Percentiles rank a stretch among this genome's conserved stretches.
phyloP scores from a whole-genome alignment of 1,140 invertebrate genomes.

The Drosophila carrolli region DNA sequence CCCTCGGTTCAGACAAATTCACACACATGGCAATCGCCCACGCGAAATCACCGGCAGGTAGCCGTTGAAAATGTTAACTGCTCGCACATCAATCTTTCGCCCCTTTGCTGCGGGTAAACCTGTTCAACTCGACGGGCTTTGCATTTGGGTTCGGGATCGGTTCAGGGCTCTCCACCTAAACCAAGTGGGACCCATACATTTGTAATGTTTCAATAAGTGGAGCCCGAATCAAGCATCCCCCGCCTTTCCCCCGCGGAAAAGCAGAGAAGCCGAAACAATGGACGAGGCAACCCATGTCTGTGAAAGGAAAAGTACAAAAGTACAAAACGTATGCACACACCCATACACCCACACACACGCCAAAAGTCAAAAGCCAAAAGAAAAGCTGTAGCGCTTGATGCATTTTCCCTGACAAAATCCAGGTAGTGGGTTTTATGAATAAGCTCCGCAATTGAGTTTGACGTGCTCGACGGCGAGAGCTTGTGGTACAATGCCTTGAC shows the following conservation, averaged over 20 bases:
- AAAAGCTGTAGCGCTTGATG: conserved; percentile 46
- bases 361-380: conserved; percentile 71
- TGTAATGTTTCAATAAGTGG: conserved; percentile 63
- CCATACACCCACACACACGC: conserved; percentile 3
- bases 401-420: conserved; percentile 45
- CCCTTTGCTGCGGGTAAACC: neutral
- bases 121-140: conserved; percentile 22
- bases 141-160: conserved; percentile 23
- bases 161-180: conserved; percentile 57
- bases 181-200: conserved; percentile 76
- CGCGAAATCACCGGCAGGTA: conserved; percentile 64
- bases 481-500: conserved; percentile 24
- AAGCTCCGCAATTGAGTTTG: conserved; percentile 65
- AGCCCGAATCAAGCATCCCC: conserved; percentile 18
- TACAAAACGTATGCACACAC: conserved; percentile 30
- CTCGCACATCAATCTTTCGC: conserved; percentile 75
- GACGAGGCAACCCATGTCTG: conserved; percentile 54
- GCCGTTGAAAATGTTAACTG: conserved; percentile 70
- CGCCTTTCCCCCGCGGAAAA: conserved; percentile 6
- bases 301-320: conserved; percentile 28
- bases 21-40: conserved; percentile 14
- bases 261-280: conserved; percentile 50
- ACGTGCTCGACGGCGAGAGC: conserved; percentile 34
- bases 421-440: conserved; percentile 55
- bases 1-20: conserved; percentile 43